Evolutionary conservation across 2,888 invertebrate species (phyloP).

Genomic region (Nipponacmea schrenckii): DNA sequence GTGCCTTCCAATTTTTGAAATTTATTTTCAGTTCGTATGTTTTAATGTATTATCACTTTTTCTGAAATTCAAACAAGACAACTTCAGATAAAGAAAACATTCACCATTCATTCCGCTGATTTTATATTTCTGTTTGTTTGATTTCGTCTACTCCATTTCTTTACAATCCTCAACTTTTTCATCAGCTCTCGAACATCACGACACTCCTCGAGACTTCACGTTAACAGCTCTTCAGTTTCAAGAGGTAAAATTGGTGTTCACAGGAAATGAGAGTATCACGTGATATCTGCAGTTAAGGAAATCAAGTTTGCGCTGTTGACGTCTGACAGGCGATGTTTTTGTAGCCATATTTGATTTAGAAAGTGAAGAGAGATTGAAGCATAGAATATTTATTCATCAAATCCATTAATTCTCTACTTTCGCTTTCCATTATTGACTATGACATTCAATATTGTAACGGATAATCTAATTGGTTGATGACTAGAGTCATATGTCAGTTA

Average conservation of each 20-base stretch:
- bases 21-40: no score
- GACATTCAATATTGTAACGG: background rate
- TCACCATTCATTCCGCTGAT: no score
- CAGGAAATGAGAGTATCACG: constrained; percentile 6
- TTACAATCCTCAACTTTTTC: constrained; percentile 1
- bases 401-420: constrained; percentile 2
- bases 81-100: no score
- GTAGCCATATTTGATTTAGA: no score
- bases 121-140: no score
- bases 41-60: no score
- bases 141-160: no score
- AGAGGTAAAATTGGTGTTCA: background rate
- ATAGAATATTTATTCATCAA: background rate
- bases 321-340: no score
- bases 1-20: no score
- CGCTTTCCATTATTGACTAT: background rate
- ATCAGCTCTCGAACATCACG: background rate
- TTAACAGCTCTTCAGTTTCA: background rate
- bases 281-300: background rate
- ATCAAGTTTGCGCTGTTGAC: no score
- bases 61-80: no score
- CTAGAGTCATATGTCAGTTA: background rate
- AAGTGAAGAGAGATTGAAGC: no score
- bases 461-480: constrained; percentile 5
- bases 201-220: constrained; percentile 4